A percentile compares a stretch with the other conserved stretches of the same genome.
Evolutionary conservation across 2,888 invertebrate genomes (phyloP).

Genomic region (Drosophila ustulata): DNA sequence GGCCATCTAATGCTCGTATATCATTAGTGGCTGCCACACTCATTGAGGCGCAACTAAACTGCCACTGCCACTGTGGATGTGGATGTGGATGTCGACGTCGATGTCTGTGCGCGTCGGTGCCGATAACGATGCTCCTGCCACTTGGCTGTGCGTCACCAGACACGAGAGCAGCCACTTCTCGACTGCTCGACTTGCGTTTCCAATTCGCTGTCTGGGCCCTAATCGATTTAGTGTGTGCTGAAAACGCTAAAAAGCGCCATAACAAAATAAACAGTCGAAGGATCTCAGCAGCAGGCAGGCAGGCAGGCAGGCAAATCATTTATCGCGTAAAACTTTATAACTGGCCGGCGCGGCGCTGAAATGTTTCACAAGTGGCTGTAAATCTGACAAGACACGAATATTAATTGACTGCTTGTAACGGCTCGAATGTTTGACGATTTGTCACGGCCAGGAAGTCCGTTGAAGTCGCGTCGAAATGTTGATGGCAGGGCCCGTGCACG

Average conservation of each 20-base stretch:
- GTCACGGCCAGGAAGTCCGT: conserved; percentile 21
- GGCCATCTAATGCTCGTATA: conserved; percentile 36
- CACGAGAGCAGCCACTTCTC: conserved; percentile 27
- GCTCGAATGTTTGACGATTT: conserved; percentile 51
- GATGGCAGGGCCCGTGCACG: no score
- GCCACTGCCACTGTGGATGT: not conserved
- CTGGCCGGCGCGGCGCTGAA: conserved; percentile 15
- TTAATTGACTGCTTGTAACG: conserved; percentile 60
- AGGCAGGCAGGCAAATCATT: conserved; percentile 38
- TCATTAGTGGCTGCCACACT: conserved; percentile 37
- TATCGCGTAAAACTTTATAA: conserved; percentile 32
- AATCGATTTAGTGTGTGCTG: conserved; percentile 73
- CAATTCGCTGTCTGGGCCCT: conserved; percentile 20
- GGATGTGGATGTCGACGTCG: not conserved
- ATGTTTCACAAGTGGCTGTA: conserved; percentile 35
- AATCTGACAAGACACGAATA: conserved; percentile 38
- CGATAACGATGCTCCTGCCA: conserved; percentile 63
- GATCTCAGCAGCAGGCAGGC: conserved; percentile 46
- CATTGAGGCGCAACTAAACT: conserved; percentile 37
- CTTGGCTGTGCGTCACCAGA: conserved; percentile 58
- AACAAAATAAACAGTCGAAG: conserved; percentile 44
- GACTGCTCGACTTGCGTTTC: not conserved
- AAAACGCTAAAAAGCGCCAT: conserved; percentile 50
- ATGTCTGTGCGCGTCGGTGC: conserved; percentile 36
- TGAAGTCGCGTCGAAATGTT: not conserved